These are phyloP conservation scores for Gorsachius magnificus DNA, from an alignment of 2,797 vertebrate species.

Conservation along the genomic window DNA sequence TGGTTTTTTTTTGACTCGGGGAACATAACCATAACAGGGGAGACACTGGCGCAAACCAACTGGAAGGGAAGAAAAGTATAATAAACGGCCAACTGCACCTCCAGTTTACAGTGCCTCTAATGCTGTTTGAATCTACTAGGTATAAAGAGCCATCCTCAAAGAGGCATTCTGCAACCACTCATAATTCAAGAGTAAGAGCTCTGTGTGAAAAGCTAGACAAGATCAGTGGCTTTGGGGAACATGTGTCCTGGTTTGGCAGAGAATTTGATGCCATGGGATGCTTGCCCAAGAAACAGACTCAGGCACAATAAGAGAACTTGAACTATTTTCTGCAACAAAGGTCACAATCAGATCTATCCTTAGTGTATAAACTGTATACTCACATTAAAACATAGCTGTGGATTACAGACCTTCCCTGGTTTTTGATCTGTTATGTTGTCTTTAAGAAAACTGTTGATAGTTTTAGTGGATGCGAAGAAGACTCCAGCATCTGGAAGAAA, in stretches of 20 bases:
- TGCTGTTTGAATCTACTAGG: not conserved
- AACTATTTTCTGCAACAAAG: not conserved
- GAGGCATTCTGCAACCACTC: accelerated
- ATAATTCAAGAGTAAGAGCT: not conserved
- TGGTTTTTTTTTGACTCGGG: no score
- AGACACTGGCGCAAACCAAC: not conserved
- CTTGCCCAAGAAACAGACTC: not conserved
- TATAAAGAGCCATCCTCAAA: not conserved
- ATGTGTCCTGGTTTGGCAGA: not conserved
- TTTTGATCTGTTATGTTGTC: not conserved
- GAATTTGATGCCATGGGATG: not conserved
- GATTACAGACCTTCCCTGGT: not conserved
- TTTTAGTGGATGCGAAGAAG: not conserved
- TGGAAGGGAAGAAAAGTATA: not conserved
- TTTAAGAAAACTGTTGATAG: not conserved
- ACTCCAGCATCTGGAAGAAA: not conserved
- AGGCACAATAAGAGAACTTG: not conserved
- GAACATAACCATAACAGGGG: not conserved
- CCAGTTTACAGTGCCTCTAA: not conserved
- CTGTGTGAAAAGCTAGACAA: not conserved
- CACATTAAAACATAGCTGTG: not conserved
- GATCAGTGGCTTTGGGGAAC: not conserved
- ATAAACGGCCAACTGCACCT: not conserved
- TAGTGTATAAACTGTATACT: not conserved
- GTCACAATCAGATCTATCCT: not conserved